These are phyloP conservation scores for Odobenus rosmarus DNA, from an alignment of 2,113 vertebrate genomes.

Conservation along the genomic window DNA sequence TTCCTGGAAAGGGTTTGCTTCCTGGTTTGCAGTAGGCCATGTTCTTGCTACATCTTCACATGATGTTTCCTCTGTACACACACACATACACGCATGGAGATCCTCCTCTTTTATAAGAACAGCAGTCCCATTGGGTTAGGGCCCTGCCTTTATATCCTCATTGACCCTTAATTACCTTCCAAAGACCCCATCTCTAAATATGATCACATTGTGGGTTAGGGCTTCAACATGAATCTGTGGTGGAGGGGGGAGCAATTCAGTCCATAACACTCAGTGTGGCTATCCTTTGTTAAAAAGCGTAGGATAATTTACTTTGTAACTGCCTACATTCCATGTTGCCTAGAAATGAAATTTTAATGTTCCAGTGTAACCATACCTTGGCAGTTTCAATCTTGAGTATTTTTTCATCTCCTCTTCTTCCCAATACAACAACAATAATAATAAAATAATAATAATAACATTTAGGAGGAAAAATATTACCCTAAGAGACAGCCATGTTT, in stretches of 20 bases:
- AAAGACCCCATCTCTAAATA: neutral
- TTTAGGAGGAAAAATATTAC: slow-evolving; percentile 76
- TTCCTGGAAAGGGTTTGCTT: neutral
- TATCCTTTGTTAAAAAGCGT: neutral
- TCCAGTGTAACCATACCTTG: slow-evolving; percentile 59
- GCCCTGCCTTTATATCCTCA: neutral
- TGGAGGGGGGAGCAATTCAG: neutral
- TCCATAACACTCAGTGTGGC: neutral
- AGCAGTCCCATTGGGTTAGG: neutral
- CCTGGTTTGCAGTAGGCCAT: neutral
- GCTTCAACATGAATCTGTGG: neutral
- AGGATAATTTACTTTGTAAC: slow-evolving; percentile 20
- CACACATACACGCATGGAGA: neutral
- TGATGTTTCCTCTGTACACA: neutral
- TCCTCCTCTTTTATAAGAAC: neutral
- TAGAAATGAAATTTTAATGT: slow-evolving; percentile 70
- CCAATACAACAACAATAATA: slow-evolving; percentile 74
- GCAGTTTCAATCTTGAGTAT: slow-evolving; percentile 35
- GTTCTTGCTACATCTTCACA: neutral
- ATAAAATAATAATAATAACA: slow-evolving; percentile 78
- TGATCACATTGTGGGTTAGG: neutral
- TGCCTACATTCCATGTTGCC: slow-evolving; percentile 7
- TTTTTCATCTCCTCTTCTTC: slow-evolving; percentile 47
- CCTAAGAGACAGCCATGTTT: slow-evolving; percentile 85
- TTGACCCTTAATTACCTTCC: neutral